phyloP scores from a whole-genome alignment of 1,140 invertebrate genomes.

The Lepidurus apus region DNA sequence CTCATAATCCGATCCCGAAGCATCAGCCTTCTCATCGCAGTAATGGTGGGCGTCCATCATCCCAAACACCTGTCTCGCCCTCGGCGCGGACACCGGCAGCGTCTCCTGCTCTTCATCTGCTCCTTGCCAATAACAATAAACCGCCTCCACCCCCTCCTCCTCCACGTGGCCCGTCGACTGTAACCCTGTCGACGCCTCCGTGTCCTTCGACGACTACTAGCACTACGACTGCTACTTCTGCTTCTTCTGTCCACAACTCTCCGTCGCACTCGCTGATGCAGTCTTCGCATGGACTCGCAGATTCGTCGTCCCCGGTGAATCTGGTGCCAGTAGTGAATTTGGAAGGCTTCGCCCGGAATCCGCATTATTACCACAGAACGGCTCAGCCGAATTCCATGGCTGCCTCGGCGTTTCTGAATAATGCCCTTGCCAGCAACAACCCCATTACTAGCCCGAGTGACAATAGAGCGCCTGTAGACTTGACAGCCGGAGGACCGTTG shows the following conservation, averaged over 20 bases:
- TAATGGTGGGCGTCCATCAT: neutral
- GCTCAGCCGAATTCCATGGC: neutral
- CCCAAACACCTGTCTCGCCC: conserved; percentile 4
- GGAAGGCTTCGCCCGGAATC: neutral
- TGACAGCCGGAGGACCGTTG: too few relatives aligned
- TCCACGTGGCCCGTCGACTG: conserved; percentile 7
- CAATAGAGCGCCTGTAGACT: neutral
- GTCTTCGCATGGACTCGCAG: neutral
- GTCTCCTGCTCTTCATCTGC: conserved; percentile 3
- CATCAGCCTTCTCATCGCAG: neutral
- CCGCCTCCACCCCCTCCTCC: neutral
- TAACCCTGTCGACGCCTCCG: conserved; percentile 10
- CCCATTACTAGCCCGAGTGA: neutral
- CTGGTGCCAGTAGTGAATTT: neutral
- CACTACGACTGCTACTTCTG: neutral
- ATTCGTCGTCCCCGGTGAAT: neutral
- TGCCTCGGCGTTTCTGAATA: neutral
- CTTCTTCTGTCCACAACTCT: neutral
- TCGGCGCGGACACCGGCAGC: neutral
- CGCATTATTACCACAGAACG: neutral
- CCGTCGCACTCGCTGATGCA: neutral
- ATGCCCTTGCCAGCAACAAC: neutral
- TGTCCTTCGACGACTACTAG: conserved; percentile 1
- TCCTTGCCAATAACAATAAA: conserved; percentile 15
- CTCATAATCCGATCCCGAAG: neutral